Conservation (phyloP, 2,888 invertebrate genomes). For the Lepidocyrtinus sp. region DNA sequence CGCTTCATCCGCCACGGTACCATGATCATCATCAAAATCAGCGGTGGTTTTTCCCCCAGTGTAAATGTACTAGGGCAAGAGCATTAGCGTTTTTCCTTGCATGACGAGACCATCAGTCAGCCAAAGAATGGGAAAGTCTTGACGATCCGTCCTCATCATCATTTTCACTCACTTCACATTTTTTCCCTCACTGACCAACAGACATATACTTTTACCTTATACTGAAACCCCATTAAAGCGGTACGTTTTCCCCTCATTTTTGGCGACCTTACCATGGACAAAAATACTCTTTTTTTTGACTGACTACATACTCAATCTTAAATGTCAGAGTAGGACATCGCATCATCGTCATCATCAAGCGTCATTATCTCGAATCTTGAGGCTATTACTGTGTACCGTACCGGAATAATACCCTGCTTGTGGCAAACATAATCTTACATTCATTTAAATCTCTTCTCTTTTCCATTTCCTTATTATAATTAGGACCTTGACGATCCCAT, state of each 20-base stretch:
- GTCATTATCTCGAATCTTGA: slow-evolving; percentile 52
- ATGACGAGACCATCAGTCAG: slow-evolving; percentile 54
- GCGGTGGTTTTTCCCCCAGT: slow-evolving; percentile 29
- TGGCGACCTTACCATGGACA: slow-evolving; percentile 28
- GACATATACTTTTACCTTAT: slow-evolving; percentile 24
- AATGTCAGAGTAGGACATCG: slow-evolving; percentile 57
- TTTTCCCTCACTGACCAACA: slow-evolving; percentile 32
- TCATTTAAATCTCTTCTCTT: no score
- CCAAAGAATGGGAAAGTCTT: slow-evolving; percentile 32
- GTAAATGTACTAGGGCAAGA: slow-evolving; percentile 30
- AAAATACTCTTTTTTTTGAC: slow-evolving; percentile 40
- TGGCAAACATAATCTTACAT: slow-evolving; percentile 1
- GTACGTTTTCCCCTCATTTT: neutral
- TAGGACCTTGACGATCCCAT: slow-evolving; percentile 9
- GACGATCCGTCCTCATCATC: slow-evolving; percentile 39
- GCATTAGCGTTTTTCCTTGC: slow-evolving; percentile 35
- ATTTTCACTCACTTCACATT: slow-evolving; percentile 25
- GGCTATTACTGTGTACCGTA: slow-evolving; percentile 35
- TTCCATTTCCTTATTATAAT: neutral
- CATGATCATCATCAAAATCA: slow-evolving; percentile 49
- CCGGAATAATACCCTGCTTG: slow-evolving; percentile 3
- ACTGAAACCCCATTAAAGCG: neutral
- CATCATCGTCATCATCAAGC: slow-evolving; percentile 49
- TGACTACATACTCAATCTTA: slow-evolving; percentile 58
- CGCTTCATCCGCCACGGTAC: slow-evolving; percentile 61